phyloP scores from a whole-genome alignment of 2,113 vertebrate species.

The Hypocryptadius cinnamomeus region DNA sequence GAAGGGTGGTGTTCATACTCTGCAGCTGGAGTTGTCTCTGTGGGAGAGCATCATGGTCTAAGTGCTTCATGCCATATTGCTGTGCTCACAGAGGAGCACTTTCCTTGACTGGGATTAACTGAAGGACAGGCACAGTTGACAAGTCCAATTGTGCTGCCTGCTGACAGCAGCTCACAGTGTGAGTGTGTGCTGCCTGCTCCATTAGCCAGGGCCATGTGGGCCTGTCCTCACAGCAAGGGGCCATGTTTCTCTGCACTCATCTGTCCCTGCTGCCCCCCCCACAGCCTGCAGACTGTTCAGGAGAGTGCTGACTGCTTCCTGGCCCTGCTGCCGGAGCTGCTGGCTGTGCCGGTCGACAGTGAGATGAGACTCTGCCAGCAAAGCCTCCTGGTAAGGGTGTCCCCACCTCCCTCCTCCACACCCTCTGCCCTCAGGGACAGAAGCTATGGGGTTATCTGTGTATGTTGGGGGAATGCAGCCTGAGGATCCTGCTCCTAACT shows the following conservation, averaged over 20 bases:
- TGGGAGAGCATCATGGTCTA: background rate
- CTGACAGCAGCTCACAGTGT: background rate
- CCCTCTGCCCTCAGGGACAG: background rate
- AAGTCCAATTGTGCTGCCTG: background rate
- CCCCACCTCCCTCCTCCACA: background rate
- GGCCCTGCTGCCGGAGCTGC: conserved; percentile 41
- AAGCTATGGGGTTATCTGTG: background rate
- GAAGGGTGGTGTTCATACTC: background rate
- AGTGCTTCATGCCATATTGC: accelerated
- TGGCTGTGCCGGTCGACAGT: conserved; percentile 18
- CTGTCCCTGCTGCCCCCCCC: background rate
- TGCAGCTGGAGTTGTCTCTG: background rate
- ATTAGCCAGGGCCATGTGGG: background rate
- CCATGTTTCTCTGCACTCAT: background rate
- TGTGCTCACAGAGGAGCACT: background rate
- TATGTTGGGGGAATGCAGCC: background rate
- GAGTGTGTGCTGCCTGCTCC: background rate
- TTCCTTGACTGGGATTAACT: background rate
- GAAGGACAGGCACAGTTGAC: background rate
- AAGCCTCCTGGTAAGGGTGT: conserved; percentile 64
- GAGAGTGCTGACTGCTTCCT: conserved; percentile 53
- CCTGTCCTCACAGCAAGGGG: background rate
- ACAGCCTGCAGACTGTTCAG: conserved; percentile 59
- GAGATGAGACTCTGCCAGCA: conserved; percentile 57
- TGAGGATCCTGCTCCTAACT: background rate